A percentile compares a stretch with the other conserved stretches of the same genome.
These are phyloP conservation scores for Saccostrea glomerata DNA, from an alignment of 1,140 invertebrate species.

Conservation along the genomic window DNA sequence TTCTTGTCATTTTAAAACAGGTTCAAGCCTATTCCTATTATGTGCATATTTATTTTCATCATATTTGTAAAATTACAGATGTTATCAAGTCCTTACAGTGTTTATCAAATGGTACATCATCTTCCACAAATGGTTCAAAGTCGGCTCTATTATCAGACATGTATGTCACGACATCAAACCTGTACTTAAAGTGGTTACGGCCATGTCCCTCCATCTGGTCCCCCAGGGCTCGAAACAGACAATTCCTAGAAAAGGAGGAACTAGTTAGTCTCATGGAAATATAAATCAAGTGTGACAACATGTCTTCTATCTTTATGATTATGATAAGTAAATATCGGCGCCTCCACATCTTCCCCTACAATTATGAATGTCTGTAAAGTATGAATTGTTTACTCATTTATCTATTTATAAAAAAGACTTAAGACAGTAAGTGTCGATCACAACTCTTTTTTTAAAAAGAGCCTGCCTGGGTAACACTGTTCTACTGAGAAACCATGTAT, in stretches of 20 bases:
- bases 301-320: too few relatives aligned
- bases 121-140: slow-evolving; percentile 82
- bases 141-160: slow-evolving; percentile 80
- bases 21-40: too few relatives aligned
- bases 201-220: slow-evolving; percentile 81
- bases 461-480: too few relatives aligned
- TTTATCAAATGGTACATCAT: slow-evolving; percentile 81
- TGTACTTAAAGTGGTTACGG: slow-evolving; percentile 79
- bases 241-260: slow-evolving; percentile 77
- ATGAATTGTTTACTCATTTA: too few relatives aligned
- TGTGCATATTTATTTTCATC: not conserved
- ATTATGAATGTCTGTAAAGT: too few relatives aligned
- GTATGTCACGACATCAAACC: slow-evolving; percentile 79
- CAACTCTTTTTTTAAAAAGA: too few relatives aligned
- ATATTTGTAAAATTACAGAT: not conserved
- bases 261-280: not conserved
- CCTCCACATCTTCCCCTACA: too few relatives aligned
- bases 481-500: too few relatives aligned
- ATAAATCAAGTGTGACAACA: not conserved
- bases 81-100: slow-evolving; percentile 75
- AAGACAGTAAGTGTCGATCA: too few relatives aligned
- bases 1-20: not conserved
- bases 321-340: too few relatives aligned
- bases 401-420: too few relatives aligned
- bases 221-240: slow-evolving; percentile 81